These are phyloP conservation scores for Dugesia japonica DNA, from an alignment of 2,888 invertebrate species.

Conservation along the genomic window DNA sequence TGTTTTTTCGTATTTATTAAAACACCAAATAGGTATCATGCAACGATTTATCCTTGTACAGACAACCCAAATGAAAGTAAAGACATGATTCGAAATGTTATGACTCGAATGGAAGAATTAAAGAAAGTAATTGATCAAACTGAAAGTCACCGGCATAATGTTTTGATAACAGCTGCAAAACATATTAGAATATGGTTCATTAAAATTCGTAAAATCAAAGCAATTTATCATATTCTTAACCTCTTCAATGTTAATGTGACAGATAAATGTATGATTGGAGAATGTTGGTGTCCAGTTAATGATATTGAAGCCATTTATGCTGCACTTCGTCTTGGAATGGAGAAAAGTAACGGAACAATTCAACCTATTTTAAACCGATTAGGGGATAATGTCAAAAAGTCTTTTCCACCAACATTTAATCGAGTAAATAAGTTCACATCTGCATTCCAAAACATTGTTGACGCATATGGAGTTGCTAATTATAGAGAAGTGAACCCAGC, in stretches of 20 bases:
- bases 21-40: constrained; percentile 68
- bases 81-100: constrained; percentile 95
- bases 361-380: constrained; percentile 89
- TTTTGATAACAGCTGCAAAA: constrained; percentile 87
- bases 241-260: constrained; percentile 98
- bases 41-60: constrained; percentile 91
- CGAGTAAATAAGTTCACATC: constrained; percentile 86
- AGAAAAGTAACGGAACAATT: constrained; percentile 58
- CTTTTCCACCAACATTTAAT: constrained; percentile 85
- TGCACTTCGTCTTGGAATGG: constrained; percentile 79
- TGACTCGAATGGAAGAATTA: constrained; percentile 91
- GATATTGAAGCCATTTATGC: constrained; percentile 85
- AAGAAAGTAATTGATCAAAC: constrained; percentile 51
- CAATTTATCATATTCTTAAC: constrained; percentile 92
- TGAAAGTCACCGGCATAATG: constrained; percentile 83
- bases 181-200: constrained; percentile 82
- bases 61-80: constrained; percentile 84
- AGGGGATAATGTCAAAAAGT: constrained; percentile 67
- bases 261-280: constrained; percentile 93
- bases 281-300: constrained; percentile 85
- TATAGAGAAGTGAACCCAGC: constrained; percentile 95
- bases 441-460: constrained; percentile 82
- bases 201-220: constrained; percentile 92
- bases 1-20: too few relatives aligned
- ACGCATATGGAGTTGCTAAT: constrained; percentile 85